Percentiles rank a stretch among this genome's conserved stretches.
These are phyloP conservation scores for Anoplopoma fimbria DNA, from an alignment of 2,113 vertebrate species.

Conservation along the genomic window DNA sequence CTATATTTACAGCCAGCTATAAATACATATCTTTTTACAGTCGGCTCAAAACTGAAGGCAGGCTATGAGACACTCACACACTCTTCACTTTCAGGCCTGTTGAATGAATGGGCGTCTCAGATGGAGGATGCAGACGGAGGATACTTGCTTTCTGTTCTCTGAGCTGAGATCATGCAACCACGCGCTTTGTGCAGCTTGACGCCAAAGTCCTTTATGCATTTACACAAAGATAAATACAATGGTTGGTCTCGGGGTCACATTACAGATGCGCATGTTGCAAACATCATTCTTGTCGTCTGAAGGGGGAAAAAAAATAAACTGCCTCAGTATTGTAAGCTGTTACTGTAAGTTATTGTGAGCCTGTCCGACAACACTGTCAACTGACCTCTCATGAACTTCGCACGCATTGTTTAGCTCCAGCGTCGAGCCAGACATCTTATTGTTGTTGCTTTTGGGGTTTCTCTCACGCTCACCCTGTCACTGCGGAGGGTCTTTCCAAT, in stretches of 20 bases:
- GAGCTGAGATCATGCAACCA: conserved; percentile 3
- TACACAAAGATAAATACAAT: conserved; percentile 32
- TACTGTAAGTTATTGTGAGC: conserved; percentile 52
- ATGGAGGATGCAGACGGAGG: conserved; percentile 13
- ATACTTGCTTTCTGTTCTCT: not conserved
- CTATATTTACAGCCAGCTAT: conserved; percentile 55
- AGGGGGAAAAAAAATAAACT: conserved; percentile 39
- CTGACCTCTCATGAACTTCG: conserved; percentile 59
- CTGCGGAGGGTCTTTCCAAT: conserved; percentile 48
- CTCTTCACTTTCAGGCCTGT: not conserved
- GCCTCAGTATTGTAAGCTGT: conserved; percentile 45
- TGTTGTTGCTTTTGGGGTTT: conserved; percentile 59
- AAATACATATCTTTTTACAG: conserved; percentile 45
- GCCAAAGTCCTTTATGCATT: conserved; percentile 33
- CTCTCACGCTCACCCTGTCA: conserved; percentile 61
- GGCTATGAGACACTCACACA: not conserved
- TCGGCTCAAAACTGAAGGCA: not conserved
- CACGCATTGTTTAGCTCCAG: conserved; percentile 64
- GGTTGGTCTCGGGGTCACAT: conserved; percentile 34
- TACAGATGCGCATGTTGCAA: conserved; percentile 45
- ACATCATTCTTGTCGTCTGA: conserved; percentile 52
- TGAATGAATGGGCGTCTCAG: conserved; percentile 8
- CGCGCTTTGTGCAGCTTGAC: not conserved
- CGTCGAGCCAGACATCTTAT: conserved; percentile 35
- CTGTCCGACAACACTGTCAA: conserved; percentile 39